Base-by-base conservation (phyloP, 2,888 invertebrate genomes). In the Eutolmus rufibarbis region DNA sequence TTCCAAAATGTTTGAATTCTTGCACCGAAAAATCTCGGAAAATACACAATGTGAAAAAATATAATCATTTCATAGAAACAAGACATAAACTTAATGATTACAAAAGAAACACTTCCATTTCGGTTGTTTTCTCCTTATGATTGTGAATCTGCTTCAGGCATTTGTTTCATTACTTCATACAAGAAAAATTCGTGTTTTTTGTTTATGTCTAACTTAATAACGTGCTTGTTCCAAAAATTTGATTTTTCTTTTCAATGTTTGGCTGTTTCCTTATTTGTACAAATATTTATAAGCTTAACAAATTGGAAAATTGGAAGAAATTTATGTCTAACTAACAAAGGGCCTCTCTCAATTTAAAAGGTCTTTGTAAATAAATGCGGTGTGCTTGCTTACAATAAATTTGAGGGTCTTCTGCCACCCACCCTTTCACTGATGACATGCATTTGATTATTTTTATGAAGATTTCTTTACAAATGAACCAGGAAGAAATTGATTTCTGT, bases 51-150 rank as follows among this genome's bases (percentile, higher is more conserved):
- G 56, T 81, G 23, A 51, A 81, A 46, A 78, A 78, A 46, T 40
- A 78, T 78, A 51, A 81, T 81, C 56, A 81, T 81, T 81, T 81
- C 81, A 81, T 81, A 81, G 81, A 81, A 81, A 81, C 84, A 84
- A 84, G 74, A 84, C 84, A 66, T 57, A 66, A 84, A 84, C 66
- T 66, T 66, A 84, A 19, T 84, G 66, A 40, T 66, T 57, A 23
- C n/a, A 37, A 84, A 84, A 84, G 12, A 84, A 84, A 84, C 23
- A 74, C 66, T 66, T 84, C 84, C 84, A 84, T 76, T 12, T 76
- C 51, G 56, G 19, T 37, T 84, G 12, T 57, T 84, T 14, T 84
- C 66, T 74, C 12, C 37, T 84, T 84, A 66, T 84, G 66, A 84
- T 66, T 84, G 66, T 74, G 74, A 84, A 66, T 66, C 66, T 40